Evolutionary conservation across 2,113 vertebrate species (phyloP), one percentile per base, ranked within the genome.

Genomic region (Myrmecobius fasciatus): DNA sequence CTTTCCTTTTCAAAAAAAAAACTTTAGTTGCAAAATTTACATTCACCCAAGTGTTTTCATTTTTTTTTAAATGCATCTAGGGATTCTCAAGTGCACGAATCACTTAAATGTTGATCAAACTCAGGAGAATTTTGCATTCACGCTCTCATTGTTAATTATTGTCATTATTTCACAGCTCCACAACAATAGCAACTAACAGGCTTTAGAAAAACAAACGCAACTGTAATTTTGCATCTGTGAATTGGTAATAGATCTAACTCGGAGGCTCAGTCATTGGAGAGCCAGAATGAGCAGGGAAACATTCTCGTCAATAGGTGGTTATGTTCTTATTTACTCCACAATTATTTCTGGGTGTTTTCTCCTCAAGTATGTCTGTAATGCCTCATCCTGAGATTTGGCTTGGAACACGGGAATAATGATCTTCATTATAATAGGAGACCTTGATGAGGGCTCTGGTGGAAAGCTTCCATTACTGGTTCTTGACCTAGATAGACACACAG

Each of bases 401-500:
- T 91, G 11, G 92, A 7, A 96, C 89, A 94, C 9, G 96, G 52
- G 53, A 98, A 95, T 97, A 89, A 92, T 92, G 93, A 92, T 95
- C 95, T 97, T 93, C 51, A 89, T 94, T 97, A 95, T 97, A 97
- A 93, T 25, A 92, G 92, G 90, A 92, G 52, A 96, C 48, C 91
- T 97, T 0, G 0, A 54, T 96, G 96, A 98, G 92, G 91, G 48
- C 93, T 96, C 92, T 25, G 60, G n/a, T 53, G n/a, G 26, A 91
- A 92, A 94, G 83, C 8, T 92, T 51, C 25, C 49, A 31, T 52
- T 91, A 47, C 17, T 54, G 48, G 60, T 93, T 90, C 56, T 95
- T 96, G 96, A 96, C 96, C 98, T 98, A 94, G 91, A 95, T 95
- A 98, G 98, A 97, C 97, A 95, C 0, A 97, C 97, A 99, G 98